Base-by-base conservation (phyloP, 1,140 invertebrate genomes). In the Chironomus tepperi region DNA sequence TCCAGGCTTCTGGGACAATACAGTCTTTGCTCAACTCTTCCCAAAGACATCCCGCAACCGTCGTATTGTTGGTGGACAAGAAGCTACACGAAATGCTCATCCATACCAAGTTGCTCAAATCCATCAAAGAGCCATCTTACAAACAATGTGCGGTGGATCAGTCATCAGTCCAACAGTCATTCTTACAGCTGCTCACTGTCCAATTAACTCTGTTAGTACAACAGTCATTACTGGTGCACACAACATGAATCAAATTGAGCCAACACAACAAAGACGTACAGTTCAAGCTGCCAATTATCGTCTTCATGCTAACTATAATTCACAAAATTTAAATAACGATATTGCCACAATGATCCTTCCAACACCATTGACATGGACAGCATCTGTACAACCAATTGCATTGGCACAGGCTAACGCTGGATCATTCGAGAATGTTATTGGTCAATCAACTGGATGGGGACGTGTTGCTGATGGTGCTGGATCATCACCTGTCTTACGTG, bases 101-200 rank as follows among this genome's bases (percentile, higher is more conserved):
- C 86, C 86, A 0, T 86, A 84, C 82, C 82, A 83, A 75, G 83
- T 81, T 15, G 83, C 80, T 16, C 77, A 83, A 70, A 76, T 82
- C 24, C 65, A 21, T 21, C 77, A 77, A 43, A 73, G 77, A 2
- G 76, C 78, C 2, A 79, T 79, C n/a, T 80, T 78, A 5, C 74
- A 77, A 16, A 83, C 82, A 47, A 83, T 87, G 74, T 88, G 87
- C 76, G 86, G 86, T 67, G 86, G 86, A 16, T 83, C 83, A 8
- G 78, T 88, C 1, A 85, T 88, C 43, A 79, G 80, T 65, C 76
- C 76, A 24, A 78, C 82, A 18, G 86, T 83, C 82, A 81, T 88
- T 5, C 76, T 86, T 1, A 86, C 86, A 3, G 87, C 87, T 10
- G 86, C 84, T 21, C 86, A 87, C 80, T 88, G 86, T 75, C 75